These are phyloP conservation scores for Andrena trimmerana DNA, from an alignment of 2,888 invertebrate genomes.

Conservation along the genomic window DNA sequence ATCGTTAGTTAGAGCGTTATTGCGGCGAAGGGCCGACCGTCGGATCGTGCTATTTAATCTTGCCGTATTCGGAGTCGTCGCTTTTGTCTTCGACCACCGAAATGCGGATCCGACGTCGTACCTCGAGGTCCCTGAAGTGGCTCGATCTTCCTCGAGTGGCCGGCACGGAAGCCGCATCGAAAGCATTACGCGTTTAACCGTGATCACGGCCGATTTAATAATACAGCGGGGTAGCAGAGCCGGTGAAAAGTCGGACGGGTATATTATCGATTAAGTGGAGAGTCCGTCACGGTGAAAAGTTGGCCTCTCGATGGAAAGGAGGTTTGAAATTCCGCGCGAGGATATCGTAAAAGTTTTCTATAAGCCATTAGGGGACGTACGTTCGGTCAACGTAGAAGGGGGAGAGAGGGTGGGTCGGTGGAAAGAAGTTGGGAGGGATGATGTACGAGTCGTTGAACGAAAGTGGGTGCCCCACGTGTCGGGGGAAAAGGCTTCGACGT, in stretches of 20 bases:
- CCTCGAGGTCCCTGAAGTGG: neutral
- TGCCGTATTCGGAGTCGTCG: neutral
- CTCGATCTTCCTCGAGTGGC: neutral
- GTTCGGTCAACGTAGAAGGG: constrained; percentile 40
- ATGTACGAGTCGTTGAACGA: constrained; percentile 29
- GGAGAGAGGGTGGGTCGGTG: constrained; percentile 28
- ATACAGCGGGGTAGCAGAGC: neutral
- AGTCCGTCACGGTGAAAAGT: constrained; percentile 42
- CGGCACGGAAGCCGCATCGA: neutral
- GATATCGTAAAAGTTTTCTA: constrained; percentile 55
- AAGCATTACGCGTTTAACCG: constrained; percentile 3
- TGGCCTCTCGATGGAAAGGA: constrained; percentile 23
- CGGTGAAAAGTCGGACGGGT: constrained; percentile 30
- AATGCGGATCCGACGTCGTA: neutral
- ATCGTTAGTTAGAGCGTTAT: constrained; percentile 38
- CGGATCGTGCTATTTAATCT: constrained; percentile 41
- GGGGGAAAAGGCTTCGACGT: neutral
- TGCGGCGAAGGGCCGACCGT: constrained; percentile 33
- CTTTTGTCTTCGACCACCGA: constrained; percentile 34
- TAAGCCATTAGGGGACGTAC: constrained; percentile 50
- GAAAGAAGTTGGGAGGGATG: constrained; percentile 48
- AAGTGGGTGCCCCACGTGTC: constrained; percentile 12
- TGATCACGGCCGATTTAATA: neutral
- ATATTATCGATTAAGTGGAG: constrained; percentile 45
- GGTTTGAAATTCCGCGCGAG: constrained; percentile 49